These are phyloP conservation scores for Cassiopea andromeda DNA, from an alignment of 30 jellyfish, hydroid and myxozoan genomes.

Conservation along the genomic window DNA sequence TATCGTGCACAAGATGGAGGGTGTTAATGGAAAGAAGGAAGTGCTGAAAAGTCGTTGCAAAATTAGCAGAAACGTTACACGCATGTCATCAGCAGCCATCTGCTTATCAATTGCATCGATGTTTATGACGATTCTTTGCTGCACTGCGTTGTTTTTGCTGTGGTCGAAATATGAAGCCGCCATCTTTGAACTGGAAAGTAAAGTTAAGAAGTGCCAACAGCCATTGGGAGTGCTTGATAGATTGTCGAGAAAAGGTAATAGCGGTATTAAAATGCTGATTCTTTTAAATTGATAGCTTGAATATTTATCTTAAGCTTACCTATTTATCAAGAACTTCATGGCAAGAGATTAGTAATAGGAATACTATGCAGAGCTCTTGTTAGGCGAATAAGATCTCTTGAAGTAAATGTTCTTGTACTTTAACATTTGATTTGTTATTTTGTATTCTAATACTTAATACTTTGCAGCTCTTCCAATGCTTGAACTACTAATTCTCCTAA, in stretches of 20 bases:
- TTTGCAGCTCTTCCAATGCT: no score
- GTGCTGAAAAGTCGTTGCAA: neutral
- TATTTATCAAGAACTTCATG: no score
- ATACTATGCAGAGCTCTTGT: no score
- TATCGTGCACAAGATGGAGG: neutral
- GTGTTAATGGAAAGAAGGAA: no score
- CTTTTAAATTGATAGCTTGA: neutral
- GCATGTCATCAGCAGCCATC: neutral
- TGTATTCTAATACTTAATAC: no score
- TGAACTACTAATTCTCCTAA: no score
- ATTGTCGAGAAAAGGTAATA: neutral
- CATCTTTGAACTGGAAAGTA: neutral
- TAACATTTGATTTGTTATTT: no score
- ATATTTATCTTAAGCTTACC: neutral
- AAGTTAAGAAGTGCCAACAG: neutral
- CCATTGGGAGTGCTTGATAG: neutral
- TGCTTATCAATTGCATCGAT: neutral
- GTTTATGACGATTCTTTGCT: neutral
- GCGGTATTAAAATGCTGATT: neutral
- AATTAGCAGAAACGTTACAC: neutral
- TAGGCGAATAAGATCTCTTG: no score
- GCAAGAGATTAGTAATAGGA: no score
- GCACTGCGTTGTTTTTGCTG: neutral
- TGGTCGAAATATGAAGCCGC: slow-evolving; percentile 1
- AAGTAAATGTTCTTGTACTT: no score